Evolutionary conservation across 2,797 vertebrate species (phyloP).

Genomic region (Tapirus indicus): DNA sequence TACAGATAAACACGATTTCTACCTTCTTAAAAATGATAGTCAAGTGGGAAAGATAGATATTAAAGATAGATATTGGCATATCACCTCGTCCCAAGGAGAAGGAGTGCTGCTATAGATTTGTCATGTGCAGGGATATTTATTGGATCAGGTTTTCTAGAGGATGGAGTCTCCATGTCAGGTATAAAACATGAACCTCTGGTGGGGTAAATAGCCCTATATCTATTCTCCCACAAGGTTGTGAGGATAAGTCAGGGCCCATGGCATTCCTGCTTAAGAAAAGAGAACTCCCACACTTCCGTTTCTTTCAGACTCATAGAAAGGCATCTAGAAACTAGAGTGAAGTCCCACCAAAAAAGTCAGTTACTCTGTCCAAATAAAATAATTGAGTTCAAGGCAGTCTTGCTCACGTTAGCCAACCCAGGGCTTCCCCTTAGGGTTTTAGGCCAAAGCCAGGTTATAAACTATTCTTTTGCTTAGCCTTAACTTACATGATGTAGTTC

Average conservation of each 20-base stretch:
- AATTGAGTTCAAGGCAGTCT: constrained; percentile 23
- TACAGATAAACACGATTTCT: background rate
- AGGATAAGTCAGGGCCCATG: background rate
- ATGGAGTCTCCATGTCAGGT: background rate
- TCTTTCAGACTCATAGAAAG: constrained; percentile 2
- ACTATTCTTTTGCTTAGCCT: constrained; percentile 2
- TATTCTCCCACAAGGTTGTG: background rate
- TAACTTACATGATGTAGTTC: constrained; percentile 1
- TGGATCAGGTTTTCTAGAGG: background rate
- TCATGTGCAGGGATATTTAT: background rate
- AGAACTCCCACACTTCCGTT: background rate
- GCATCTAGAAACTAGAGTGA: background rate
- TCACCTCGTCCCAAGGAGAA: background rate
- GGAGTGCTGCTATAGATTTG: background rate
- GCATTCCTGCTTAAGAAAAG: background rate
- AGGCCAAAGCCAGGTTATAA: background rate
- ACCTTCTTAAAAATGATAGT: background rate
- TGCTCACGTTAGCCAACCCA: background rate
- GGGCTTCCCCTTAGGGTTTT: background rate
- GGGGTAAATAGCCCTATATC: background rate
- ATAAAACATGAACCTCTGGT: background rate
- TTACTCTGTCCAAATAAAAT: background rate
- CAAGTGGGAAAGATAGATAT: background rate
- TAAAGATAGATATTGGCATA: background rate
- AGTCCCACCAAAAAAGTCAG: background rate